phyloP scores from a whole-genome alignment of 2,888 invertebrate species.

The Phengaris alcon region DNA sequence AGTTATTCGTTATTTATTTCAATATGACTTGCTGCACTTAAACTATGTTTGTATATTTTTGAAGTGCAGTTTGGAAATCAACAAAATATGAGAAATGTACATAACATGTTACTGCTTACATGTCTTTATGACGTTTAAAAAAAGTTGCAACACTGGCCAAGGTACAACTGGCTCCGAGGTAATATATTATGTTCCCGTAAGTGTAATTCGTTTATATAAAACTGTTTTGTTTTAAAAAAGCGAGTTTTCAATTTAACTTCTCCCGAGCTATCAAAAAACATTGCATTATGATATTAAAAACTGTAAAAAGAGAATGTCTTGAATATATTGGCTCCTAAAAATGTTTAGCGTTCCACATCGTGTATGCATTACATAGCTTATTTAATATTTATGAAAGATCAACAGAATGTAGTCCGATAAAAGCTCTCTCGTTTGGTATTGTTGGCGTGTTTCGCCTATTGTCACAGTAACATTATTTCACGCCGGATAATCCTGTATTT shows the following conservation, averaged over 20 bases:
- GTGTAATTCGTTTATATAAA: too few species aligned
- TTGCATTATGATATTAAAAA: background rate
- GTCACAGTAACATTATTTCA: background rate
- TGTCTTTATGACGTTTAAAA: too few species aligned
- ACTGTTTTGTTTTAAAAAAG: background rate
- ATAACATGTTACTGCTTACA: too few species aligned
- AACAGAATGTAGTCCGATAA: constrained; percentile 24
- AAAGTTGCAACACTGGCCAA: too few species aligned
- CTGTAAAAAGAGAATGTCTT: constrained; percentile 2
- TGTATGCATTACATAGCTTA: constrained; percentile 26
- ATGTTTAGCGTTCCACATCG: constrained; percentile 24
- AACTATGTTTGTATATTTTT: too few species aligned
- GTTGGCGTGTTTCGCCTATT: constrained; percentile 19
- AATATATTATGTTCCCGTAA: too few species aligned
- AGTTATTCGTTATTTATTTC: too few species aligned
- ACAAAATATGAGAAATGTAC: too few species aligned
- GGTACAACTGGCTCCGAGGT: too few species aligned
- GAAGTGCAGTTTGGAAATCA: too few species aligned
- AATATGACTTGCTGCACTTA: too few species aligned
- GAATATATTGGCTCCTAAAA: constrained; percentile 21
- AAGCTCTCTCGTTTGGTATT: constrained; percentile 20
- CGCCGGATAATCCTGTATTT: constrained; percentile 9
- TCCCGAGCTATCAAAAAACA: background rate
- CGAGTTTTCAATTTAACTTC: background rate
- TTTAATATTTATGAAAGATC: constrained; percentile 29